A percentile compares a stretch with the other conserved stretches of the same genome.
These are phyloP conservation scores for Bombycilla garrulus DNA, from an alignment of 2,113 vertebrate genomes.

Conservation along the genomic window DNA sequence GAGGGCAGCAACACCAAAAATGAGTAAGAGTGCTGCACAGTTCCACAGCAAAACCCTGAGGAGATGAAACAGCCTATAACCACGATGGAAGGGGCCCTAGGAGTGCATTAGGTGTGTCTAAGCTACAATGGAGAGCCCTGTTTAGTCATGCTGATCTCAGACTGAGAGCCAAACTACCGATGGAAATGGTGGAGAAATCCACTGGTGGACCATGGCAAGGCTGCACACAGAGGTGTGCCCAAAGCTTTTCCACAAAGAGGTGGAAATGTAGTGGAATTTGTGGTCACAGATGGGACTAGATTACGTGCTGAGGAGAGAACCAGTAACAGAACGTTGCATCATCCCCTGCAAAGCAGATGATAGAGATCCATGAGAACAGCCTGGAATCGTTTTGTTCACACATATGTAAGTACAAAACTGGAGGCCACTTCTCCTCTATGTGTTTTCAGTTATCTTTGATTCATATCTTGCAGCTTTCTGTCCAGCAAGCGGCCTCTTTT, in stretches of 20 bases:
- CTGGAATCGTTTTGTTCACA: background rate
- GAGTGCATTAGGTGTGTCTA: background rate
- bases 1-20: background rate
- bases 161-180: background rate
- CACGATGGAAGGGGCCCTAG: background rate
- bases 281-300: background rate
- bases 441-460: background rate
- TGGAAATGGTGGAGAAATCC: background rate
- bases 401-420: background rate
- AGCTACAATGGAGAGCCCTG: background rate
- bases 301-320: background rate
- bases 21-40: background rate
- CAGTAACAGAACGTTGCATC: background rate
- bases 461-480: background rate
- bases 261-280: background rate
- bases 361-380: background rate
- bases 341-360: background rate
- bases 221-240: background rate
- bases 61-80: background rate
- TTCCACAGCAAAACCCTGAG: background rate
- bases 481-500: accelerated
- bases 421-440: background rate
- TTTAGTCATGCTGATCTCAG: background rate
- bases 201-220: background rate
- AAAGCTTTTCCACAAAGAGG: background rate